These are phyloP conservation scores for Lathamus discolor DNA, from an alignment of 2,113 vertebrate genomes.

Conservation along the genomic window DNA sequence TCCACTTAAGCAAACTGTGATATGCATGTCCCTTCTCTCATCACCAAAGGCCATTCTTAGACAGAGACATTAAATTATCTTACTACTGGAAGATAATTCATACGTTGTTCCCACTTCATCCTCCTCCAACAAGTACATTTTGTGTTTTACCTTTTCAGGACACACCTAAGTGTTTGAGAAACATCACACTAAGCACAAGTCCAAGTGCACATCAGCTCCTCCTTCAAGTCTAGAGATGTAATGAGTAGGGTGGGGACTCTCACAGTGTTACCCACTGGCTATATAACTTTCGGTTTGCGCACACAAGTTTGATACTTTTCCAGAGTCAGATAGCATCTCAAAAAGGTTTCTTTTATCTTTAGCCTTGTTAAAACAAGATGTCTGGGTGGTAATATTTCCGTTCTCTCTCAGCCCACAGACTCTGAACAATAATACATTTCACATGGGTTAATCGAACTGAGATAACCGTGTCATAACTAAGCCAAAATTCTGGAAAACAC, in stretches of 20 bases:
- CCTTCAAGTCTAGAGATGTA: background rate
- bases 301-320: conserved; percentile 21
- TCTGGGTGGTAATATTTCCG: conserved; percentile 37
- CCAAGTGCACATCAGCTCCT: background rate
- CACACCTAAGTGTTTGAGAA: background rate
- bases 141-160: background rate
- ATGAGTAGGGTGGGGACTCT: conserved; percentile 11
- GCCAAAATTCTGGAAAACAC: conserved; percentile 7
- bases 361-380: conserved; percentile 50
- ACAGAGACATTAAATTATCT: background rate
- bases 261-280: background rate
- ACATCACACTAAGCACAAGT: background rate
- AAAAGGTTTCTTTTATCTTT: conserved; percentile 48
- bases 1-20: background rate
- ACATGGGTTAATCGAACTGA: background rate
- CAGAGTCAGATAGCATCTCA: conserved; percentile 14
- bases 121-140: background rate
- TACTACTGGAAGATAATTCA: background rate
- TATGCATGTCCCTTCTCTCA: background rate
- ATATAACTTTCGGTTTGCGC: conserved; percentile 7
- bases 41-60: background rate
- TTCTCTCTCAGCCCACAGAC: background rate
- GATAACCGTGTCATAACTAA: background rate
- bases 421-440: conserved; percentile 19
- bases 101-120: background rate